Evolutionary conservation across 2,797 vertebrate genomes (phyloP), one percentile per base, ranked within the genome.

Genomic region (Staurois parvus): DNA sequence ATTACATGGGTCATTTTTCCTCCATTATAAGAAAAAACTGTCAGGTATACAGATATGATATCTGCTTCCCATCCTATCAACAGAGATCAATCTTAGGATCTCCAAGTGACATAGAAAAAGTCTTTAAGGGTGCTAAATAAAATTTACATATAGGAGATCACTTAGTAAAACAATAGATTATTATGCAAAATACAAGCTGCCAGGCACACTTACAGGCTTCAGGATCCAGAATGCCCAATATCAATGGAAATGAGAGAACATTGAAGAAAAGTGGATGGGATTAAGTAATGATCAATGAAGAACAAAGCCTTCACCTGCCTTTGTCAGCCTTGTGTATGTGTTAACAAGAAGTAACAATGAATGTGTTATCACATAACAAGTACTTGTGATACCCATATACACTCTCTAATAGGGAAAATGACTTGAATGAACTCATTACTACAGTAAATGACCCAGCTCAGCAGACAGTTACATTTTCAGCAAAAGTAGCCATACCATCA

Each of bases 221-320:
- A 24, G 76, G 45, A 26, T 52, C 56, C 32, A 6, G 67, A 40
- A 75, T 83, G 67, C 30, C 4, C 19, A 56, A 21, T 56, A 56
- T 56, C 19, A 56, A 56, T 56, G 45, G 45, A n/a, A n/a, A 48
- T 15, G 13, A 45, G 13, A 34, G 45, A 26, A 48, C 28, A 75
- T 8, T 9, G 6, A 30, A 79, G 7, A 21, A 15, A 9, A 21
- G 48, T 32, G 52, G 59, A 69, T 26, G 29, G 78, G 72, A 69
- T 75, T 69, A 68, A 59, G 56, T 81, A 59, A 24, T 85, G n/a
- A 81, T 74, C 21, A 69, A 9, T 40, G 29, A 19, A 80, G 21
- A 78, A 21, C 64, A 48, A 48, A 42, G 30, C 13, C 45, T 11
- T 74, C 37, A 52, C 17, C 74, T 30, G 64, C 29, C 64, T 19